A percentile compares a stretch with the other conserved stretches of the same genome.
Evolutionary conservation across 2,113 vertebrate genomes (phyloP).

Genomic region (Emydocephalus ijimae): DNA sequence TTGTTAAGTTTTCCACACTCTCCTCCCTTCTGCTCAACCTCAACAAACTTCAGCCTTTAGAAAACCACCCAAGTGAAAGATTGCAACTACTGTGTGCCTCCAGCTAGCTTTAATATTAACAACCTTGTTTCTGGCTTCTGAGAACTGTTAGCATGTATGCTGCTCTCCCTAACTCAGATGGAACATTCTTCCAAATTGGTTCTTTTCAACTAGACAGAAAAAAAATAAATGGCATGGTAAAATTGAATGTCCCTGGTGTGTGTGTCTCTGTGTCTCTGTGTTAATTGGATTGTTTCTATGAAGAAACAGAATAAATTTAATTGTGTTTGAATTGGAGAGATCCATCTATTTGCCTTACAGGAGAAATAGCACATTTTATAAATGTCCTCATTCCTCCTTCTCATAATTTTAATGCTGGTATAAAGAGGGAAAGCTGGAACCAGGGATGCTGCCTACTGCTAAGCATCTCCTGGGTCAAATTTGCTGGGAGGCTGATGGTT

Average conservation of each 20-base stretch:
- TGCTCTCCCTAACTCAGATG: constrained; percentile 28
- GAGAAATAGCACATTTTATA: background rate
- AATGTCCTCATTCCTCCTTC: background rate
- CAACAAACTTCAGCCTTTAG: background rate
- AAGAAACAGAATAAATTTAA: constrained; percentile 50
- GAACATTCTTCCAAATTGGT: constrained; percentile 3
- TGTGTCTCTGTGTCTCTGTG: background rate
- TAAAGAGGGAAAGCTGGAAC: background rate
- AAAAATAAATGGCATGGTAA: background rate
- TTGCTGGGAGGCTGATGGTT: background rate
- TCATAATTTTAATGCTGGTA: background rate
- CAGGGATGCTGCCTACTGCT: background rate
- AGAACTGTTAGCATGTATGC: constrained; percentile 22
- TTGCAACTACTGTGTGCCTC: constrained; percentile 10
- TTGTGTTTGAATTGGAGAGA: constrained; percentile 38
- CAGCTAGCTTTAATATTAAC: constrained; percentile 23
- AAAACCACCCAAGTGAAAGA: background rate
- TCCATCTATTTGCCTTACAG: background rate
- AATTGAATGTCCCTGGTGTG: background rate
- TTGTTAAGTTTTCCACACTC: background rate
- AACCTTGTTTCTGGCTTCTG: constrained; percentile 28
- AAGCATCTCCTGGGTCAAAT: background rate
- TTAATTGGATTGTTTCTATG: constrained; percentile 46
- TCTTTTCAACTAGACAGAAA: background rate
- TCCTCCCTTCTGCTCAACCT: background rate